Evolutionary conservation across 2,113 vertebrate genomes (phyloP).

Genomic region (Poicephalus meyeri): DNA sequence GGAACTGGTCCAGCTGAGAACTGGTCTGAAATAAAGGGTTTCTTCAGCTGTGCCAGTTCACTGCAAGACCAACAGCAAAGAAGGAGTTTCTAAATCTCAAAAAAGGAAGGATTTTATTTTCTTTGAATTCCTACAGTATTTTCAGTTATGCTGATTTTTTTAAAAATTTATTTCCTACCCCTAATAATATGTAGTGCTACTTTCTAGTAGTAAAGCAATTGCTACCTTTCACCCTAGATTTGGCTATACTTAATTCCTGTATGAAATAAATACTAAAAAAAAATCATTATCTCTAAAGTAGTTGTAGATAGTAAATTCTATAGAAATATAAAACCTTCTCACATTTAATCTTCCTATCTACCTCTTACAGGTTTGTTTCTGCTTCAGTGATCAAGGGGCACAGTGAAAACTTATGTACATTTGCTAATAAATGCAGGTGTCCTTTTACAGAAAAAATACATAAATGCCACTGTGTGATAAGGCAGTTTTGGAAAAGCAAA

Average conservation of each 20-base stretch:
- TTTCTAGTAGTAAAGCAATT: background rate
- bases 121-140: background rate
- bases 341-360: background rate
- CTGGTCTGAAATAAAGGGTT: background rate
- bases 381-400: background rate
- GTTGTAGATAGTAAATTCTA: background rate
- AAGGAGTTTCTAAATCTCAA: background rate
- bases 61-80: background rate
- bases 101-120: background rate
- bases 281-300: background rate
- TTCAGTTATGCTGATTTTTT: background rate
- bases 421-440: background rate
- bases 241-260: background rate
- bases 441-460: background rate
- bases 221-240: background rate
- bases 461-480: background rate
- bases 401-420: background rate
- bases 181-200: background rate
- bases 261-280: background rate
- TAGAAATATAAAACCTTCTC: background rate
- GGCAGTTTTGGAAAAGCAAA: background rate
- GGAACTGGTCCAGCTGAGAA: background rate
- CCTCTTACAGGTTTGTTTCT: background rate
- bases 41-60: background rate
- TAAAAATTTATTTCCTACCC: background rate